Base-by-base conservation (phyloP, 1,140 invertebrate species). In the Brachionus plicatilis region DNA sequence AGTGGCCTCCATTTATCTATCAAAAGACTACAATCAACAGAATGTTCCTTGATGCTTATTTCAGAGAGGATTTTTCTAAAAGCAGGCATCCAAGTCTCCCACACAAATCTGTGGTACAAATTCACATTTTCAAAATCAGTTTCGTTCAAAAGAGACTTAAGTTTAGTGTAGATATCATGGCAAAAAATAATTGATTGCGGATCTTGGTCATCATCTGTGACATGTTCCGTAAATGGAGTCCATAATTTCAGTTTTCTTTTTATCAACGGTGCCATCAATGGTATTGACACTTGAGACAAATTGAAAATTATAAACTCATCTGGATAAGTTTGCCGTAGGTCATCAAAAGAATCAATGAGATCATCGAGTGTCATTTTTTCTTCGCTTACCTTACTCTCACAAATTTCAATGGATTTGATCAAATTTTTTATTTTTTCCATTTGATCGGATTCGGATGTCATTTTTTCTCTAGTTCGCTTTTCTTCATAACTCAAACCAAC, bases 41-140 rank as follows among this genome's bases (percentile, higher is more conserved):
- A 89, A 43, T 87, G 93, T 92, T 94, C 92, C 33, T 45, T 85
- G 68, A 85, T 24, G 24, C 37, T 45, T 27, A 90, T 91, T 90
- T 91, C 93, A 91, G 92, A 90, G 86, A 93, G 91, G 45, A 93
- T 92, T 85, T 90, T 91, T 86, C 94, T 91, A 80, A 96, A 90
- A 83, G 91, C 91, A 41, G 95, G 95, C 92, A 96, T 94, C 93
- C 95, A 95, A 1, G 94, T 92, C 85, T 95, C 93, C 95, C 95
- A 97, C 79, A 97, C 90, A 4, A 97, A 89, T 85, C 87, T 85
- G 80, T 94, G 93, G 87, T 94, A 95, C 1, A 94, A 93, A 87
- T 93, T 92, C 88, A 94, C 92, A 72, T 87, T 86, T 27, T 86
- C 85, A 47, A 79, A 84, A 53, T 86, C 86, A 20, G 85, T 83